These are phyloP conservation scores for Bugulina stolonifera DNA, from an alignment of 2,888 invertebrate genomes.

Conservation along the genomic window DNA sequence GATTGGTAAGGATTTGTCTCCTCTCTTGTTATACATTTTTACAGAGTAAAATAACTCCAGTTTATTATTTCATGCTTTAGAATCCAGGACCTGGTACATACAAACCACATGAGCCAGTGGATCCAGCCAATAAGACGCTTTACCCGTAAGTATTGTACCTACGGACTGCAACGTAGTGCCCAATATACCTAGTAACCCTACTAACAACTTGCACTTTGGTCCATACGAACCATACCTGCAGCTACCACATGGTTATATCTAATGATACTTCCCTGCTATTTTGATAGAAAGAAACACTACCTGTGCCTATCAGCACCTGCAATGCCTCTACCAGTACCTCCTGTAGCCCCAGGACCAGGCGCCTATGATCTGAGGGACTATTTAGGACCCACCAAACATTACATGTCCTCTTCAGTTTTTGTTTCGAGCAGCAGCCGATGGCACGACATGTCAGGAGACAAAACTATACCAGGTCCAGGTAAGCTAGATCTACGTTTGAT, in stretches of 20 bases:
- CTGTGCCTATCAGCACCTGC: conserved; percentile 53
- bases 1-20: no score
- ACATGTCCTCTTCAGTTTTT: conserved; percentile 51
- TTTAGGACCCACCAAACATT: conserved; percentile 47
- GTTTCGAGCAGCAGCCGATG: conserved; percentile 50
- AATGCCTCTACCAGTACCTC: conserved; percentile 46
- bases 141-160: conserved; percentile 43
- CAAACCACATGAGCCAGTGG: conserved; percentile 32
- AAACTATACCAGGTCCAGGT: conserved; percentile 47
- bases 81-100: conserved; percentile 51
- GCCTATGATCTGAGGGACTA: conserved; percentile 45
- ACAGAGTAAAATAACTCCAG: no score
- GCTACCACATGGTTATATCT: no score
- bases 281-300: conserved; percentile 51
- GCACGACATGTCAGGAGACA: conserved; percentile 34
- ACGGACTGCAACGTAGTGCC: neutral
- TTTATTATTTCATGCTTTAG: conserved; percentile 33
- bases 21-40: no score
- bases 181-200: no score
- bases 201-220: no score
- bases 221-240: no score
- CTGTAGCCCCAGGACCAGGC: conserved; percentile 48
- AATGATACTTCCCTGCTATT: no score
- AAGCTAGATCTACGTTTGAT: conserved; percentile 29
- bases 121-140: conserved; percentile 34